Evolutionary conservation across 2,888 invertebrate species (phyloP).

Genomic region (Apomyelois bistriatella): DNA sequence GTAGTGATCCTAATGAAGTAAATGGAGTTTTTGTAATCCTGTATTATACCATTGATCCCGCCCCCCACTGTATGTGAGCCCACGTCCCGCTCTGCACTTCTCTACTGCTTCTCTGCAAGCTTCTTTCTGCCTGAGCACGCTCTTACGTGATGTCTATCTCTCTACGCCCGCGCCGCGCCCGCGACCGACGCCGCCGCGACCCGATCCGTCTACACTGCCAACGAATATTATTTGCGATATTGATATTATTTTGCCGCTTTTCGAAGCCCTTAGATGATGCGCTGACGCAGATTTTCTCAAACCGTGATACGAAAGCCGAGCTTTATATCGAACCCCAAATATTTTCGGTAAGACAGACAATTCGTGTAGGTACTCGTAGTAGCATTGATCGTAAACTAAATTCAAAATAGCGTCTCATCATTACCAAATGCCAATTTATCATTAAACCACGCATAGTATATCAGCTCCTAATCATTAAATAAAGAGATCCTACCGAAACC

Average conservation of each 20-base stretch:
- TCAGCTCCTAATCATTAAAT: not conserved
- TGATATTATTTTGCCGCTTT: conserved; percentile 73
- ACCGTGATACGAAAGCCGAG: not conserved
- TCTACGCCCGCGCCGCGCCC: conserved; percentile 56
- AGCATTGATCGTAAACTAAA: no score
- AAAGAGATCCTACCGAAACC: not conserved
- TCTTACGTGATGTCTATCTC: conserved; percentile 58
- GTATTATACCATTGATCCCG: conserved; percentile 72
- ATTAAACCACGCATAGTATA: not conserved
- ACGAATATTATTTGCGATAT: conserved; percentile 63
- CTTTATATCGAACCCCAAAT: not conserved
- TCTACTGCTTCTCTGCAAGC: conserved; percentile 80
- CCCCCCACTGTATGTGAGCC: conserved; percentile 75
- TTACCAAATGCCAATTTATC: not conserved
- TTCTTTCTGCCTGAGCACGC: conserved; percentile 79
- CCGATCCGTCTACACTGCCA: conserved; percentile 51
- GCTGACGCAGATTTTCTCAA: conserved; percentile 44
- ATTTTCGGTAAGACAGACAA: not conserved
- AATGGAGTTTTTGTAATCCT: conserved; percentile 73
- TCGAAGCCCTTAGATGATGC: conserved; percentile 60
- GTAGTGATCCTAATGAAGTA: conserved; percentile 58
- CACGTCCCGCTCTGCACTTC: conserved; percentile 79
- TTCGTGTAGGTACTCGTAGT: no score
- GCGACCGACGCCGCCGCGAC: conserved; percentile 35
- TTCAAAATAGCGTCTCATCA: not conserved